A percentile compares a stretch with the other conserved stretches of the same genome.
phyloP scores from a whole-genome alignment of 92 coral and sea anemone genomes.

The Epizoanthus rinbou region DNA sequence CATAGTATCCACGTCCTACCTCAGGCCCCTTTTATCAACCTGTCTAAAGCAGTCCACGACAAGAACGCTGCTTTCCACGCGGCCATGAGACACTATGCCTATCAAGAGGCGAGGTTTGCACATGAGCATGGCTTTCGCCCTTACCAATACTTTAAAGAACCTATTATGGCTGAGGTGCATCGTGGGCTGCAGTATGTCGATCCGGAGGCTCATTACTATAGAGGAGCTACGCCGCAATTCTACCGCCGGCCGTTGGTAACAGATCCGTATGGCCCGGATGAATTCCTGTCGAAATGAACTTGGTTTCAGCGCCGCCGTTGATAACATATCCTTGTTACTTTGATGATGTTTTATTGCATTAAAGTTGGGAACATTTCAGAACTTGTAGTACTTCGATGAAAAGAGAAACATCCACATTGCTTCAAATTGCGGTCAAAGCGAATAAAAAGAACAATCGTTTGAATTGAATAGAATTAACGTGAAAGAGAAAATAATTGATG shows the following conservation, averaged over 20 bases:
- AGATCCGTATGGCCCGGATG: slow-evolving; percentile 4
- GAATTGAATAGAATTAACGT: no score
- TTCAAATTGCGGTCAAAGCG: no score
- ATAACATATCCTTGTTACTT: no score
- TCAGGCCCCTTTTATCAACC: slow-evolving; percentile 20
- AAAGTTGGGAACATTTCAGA: no score
- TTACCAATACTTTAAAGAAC: slow-evolving; percentile 13
- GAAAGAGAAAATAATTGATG: no score
- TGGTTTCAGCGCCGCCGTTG: no score
- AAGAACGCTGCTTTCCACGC: slow-evolving; percentile 32
- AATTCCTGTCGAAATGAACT: not conserved
- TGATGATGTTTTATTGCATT: no score
- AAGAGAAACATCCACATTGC: no score
- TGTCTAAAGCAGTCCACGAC: slow-evolving; percentile 7
- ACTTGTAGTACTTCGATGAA: no score
- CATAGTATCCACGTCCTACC: slow-evolving; percentile 13
- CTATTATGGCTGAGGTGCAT: not conserved
- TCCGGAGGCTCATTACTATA: not conserved
- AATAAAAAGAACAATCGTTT: no score
- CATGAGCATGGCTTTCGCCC: slow-evolving; percentile 25
- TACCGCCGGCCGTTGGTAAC: slow-evolving; percentile 13
- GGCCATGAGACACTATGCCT: slow-evolving; percentile 36
- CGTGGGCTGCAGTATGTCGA: not conserved
- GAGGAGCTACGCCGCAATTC: not conserved
- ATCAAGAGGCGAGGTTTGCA: slow-evolving; percentile 24